These are phyloP conservation scores for Orycteropus afer DNA, from an alignment of 2,113 vertebrate genomes.

Conservation along the genomic window DNA sequence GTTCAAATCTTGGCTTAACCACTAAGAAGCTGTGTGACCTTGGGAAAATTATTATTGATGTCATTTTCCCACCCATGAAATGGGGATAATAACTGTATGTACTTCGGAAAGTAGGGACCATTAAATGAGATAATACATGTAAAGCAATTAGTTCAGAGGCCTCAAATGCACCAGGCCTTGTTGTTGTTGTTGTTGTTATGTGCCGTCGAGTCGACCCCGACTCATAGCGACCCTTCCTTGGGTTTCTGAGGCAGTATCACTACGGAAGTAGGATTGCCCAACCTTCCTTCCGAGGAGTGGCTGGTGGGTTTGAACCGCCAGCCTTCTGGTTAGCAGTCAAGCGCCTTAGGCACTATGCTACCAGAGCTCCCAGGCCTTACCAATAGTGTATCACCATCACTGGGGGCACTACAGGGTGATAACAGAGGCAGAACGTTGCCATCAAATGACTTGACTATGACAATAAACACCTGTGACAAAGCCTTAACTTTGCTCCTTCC, in stretches of 20 bases:
- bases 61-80: background rate
- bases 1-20: background rate
- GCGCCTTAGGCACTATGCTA: too few species aligned
- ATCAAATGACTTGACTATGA: background rate
- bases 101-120: background rate
- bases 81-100: background rate
- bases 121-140: background rate
- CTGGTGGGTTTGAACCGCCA: too few species aligned
- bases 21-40: background rate
- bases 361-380: too few species aligned
- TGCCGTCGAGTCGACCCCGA: too few species aligned
- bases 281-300: too few species aligned
- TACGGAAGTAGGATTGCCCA: too few species aligned
- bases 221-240: too few species aligned
- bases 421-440: background rate
- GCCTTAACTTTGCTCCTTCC: background rate
- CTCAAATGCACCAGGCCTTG: background rate
- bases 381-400: accelerated
- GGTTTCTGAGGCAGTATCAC: too few species aligned
- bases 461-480: background rate
- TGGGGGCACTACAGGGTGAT: background rate
- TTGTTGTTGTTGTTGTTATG: too few species aligned
- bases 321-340: too few species aligned
- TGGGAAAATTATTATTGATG: background rate
- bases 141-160: background rate